A percentile compares a stretch with the other conserved stretches of the same genome.
Evolutionary conservation across 2,113 vertebrate genomes (phyloP).

Genomic region (Osmerus mordax): DNA sequence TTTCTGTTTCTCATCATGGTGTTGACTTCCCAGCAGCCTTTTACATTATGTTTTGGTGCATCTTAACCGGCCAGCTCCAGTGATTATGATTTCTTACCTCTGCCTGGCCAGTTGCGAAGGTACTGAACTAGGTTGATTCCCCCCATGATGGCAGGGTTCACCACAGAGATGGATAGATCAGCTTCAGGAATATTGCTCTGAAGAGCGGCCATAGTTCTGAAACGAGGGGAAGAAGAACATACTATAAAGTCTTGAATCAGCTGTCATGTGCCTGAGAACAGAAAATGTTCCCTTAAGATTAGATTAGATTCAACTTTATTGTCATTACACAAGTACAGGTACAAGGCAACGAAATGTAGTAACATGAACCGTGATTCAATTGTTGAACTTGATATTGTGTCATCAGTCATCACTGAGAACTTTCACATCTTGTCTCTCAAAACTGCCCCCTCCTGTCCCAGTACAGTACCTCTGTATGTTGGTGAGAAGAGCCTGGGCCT

Average conservation of each 20-base stretch:
- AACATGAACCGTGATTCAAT: background rate
- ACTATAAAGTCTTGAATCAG: background rate
- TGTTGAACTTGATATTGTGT: too few relatives aligned
- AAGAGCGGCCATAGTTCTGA: slow-evolving; percentile 50
- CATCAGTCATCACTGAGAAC: too few relatives aligned
- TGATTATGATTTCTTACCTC: slow-evolving; percentile 47
- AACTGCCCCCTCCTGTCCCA: too few relatives aligned
- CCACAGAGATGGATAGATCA: slow-evolving; percentile 20
- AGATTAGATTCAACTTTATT: too few relatives aligned
- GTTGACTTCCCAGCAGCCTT: too few relatives aligned
- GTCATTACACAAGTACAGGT: too few relatives aligned
- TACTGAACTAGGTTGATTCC: slow-evolving; percentile 54
- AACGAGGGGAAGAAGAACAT: slow-evolving; percentile 1
- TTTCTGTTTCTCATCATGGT: too few relatives aligned
- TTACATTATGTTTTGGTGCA: too few relatives aligned
- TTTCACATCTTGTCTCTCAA: too few relatives aligned
- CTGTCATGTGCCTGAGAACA: background rate
- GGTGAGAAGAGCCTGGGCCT: slow-evolving; percentile 23
- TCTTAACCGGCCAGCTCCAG: too few relatives aligned
- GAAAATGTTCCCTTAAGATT: too few relatives aligned
- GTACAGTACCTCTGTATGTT: slow-evolving; percentile 55
- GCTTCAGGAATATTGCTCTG: slow-evolving; percentile 47
- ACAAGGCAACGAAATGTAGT: too few relatives aligned
- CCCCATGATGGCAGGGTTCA: slow-evolving; percentile 42
- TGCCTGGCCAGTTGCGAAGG: slow-evolving; percentile 63